These are phyloP conservation scores for Pheosia tremula DNA, from an alignment of 2,888 invertebrate genomes.

Conservation along the genomic window DNA sequence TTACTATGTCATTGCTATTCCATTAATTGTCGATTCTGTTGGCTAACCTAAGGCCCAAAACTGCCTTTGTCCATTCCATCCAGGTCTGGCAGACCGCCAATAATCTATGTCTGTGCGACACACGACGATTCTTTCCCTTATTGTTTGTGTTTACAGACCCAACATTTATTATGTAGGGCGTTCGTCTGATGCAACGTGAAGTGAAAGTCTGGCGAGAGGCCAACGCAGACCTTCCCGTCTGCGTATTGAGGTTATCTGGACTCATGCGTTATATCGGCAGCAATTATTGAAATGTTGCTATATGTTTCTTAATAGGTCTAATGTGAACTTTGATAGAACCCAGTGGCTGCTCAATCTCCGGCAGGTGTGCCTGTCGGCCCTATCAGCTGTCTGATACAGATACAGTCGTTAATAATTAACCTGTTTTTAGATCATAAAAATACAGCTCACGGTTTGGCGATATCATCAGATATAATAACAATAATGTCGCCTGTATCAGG, in stretches of 20 bases:
- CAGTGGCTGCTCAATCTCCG: too few relatives aligned
- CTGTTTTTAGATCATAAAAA: too few relatives aligned
- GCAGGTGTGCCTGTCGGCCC: too few relatives aligned
- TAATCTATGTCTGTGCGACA: neutral
- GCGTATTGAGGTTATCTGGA: conserved; percentile 25
- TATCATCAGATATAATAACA: too few relatives aligned
- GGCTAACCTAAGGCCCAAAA: too few relatives aligned
- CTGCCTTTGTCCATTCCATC: too few relatives aligned
- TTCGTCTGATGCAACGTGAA: conserved; percentile 16
- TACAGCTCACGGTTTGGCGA: too few relatives aligned
- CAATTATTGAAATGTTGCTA: conserved; percentile 2
- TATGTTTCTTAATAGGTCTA: neutral
- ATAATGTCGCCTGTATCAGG: too few relatives aligned
- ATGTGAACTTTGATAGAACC: neutral
- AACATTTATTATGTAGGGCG: conserved; percentile 8
- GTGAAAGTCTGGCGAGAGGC: conserved; percentile 36
- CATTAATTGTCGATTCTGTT: too few relatives aligned
- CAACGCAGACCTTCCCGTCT: conserved; percentile 21
- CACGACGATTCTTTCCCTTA: neutral
- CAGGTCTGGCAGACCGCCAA: conserved; percentile 2
- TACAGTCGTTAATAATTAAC: too few relatives aligned
- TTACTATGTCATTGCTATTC: conserved; percentile 2
- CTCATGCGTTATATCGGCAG: conserved; percentile 5
- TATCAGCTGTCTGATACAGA: too few relatives aligned
- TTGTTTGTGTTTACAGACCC: conserved; percentile 1